These are phyloP conservation scores for Cygnus atratus DNA, from an alignment of 2,113 vertebrate genomes.

Conservation along the genomic window DNA sequence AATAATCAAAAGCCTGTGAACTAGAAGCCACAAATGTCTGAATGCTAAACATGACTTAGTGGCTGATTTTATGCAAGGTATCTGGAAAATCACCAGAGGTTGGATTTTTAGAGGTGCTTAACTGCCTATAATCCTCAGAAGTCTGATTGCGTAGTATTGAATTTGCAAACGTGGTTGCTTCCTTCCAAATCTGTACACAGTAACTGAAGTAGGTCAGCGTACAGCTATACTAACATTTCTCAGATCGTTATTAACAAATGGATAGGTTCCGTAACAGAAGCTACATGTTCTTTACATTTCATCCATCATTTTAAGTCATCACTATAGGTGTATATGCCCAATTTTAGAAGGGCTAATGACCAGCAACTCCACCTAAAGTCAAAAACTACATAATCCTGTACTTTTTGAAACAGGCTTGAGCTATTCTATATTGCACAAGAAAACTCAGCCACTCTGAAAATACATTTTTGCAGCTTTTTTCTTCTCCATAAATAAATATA, in stretches of 20 bases:
- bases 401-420: neutral
- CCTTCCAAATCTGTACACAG: neutral
- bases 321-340: neutral
- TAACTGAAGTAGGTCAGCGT: neutral
- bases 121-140: neutral
- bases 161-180: neutral
- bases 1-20: neutral
- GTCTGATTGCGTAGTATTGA: neutral
- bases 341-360: neutral
- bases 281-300: neutral
- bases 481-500: neutral
- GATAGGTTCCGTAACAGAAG: neutral
- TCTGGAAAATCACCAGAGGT: neutral
- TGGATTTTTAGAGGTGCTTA: neutral
- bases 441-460: neutral
- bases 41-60: neutral
- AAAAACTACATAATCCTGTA: neutral
- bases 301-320: neutral
- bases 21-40: neutral
- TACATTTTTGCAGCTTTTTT: neutral
- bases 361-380: neutral
- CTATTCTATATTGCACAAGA: neutral
- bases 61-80: neutral
- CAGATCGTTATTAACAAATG: neutral
- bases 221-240: rapidly evolving